These are phyloP conservation scores for Prionace glauca DNA, from an alignment of 2,797 vertebrate species.

Conservation along the genomic window DNA sequence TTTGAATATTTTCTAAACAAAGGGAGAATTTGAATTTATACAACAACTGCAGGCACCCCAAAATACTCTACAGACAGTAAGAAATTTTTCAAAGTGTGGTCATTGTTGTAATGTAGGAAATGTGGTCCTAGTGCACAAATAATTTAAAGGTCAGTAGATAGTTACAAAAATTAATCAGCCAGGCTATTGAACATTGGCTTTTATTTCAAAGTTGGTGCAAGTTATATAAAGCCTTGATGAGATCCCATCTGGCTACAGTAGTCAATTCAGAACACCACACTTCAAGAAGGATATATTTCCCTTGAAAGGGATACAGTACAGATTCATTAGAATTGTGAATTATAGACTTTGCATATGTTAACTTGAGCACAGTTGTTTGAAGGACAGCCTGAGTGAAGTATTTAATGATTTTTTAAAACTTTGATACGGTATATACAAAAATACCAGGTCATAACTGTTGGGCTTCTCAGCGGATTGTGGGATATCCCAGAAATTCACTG, in stretches of 20 bases:
- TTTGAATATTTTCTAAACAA: not conserved
- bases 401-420: not conserved
- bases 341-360: not conserved
- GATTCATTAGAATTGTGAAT: not conserved
- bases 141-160: not conserved
- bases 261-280: not conserved
- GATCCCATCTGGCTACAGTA: not conserved
- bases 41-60: too few species aligned
- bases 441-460: not conserved
- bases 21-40: not conserved
- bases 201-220: not conserved
- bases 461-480: too few species aligned
- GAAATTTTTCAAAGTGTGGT: too few species aligned
- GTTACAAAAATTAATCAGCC: not conserved
- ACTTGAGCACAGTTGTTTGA: not conserved
- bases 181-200: not conserved
- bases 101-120: too few species aligned
- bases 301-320: not conserved
- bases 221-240: not conserved
- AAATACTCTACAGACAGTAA: too few species aligned
- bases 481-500: too few species aligned
- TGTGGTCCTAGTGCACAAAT: not conserved
- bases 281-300: not conserved
- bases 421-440: not conserved
- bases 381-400: not conserved